phyloP scores from a whole-genome alignment of 2,113 vertebrate species.

The Sclerurus mexicanus region DNA sequence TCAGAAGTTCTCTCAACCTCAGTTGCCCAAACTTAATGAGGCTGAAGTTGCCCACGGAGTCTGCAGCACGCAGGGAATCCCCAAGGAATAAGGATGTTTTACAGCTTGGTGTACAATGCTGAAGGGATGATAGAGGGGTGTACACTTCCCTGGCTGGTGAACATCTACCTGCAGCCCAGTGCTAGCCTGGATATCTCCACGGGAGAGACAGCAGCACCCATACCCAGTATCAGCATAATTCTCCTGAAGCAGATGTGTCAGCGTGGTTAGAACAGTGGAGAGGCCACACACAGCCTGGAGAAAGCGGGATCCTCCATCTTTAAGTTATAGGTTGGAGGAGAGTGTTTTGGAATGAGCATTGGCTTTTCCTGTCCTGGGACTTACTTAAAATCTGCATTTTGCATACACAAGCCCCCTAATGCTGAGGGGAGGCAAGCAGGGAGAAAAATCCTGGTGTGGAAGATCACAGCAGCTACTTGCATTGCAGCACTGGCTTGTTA shows the following conservation, averaged over 20 bases:
- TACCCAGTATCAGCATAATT: background rate
- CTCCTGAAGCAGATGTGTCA: background rate
- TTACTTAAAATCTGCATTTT: background rate
- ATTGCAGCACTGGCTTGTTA: background rate
- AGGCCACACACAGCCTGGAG: fast-evolving
- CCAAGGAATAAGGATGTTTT: background rate
- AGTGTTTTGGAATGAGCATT: background rate
- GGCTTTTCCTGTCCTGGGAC: background rate
- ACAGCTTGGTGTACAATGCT: background rate
- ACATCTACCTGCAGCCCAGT: background rate
- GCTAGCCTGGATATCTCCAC: background rate
- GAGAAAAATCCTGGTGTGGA: background rate
- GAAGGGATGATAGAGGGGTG: background rate
- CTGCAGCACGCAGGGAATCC: background rate
- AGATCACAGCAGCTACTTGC: background rate
- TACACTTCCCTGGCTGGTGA: background rate
- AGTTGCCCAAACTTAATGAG: background rate
- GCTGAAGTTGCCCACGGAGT: background rate
- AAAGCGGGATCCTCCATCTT: background rate
- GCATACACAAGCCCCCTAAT: fast-evolving
- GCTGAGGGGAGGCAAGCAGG: background rate
- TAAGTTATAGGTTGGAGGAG: background rate
- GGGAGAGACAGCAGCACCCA: background rate
- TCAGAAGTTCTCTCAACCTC: background rate
- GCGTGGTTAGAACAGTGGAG: background rate